These are phyloP conservation scores for Ptilorrhoa leucosticta DNA, from an alignment of 2,113 vertebrate species.

Conservation along the genomic window DNA sequence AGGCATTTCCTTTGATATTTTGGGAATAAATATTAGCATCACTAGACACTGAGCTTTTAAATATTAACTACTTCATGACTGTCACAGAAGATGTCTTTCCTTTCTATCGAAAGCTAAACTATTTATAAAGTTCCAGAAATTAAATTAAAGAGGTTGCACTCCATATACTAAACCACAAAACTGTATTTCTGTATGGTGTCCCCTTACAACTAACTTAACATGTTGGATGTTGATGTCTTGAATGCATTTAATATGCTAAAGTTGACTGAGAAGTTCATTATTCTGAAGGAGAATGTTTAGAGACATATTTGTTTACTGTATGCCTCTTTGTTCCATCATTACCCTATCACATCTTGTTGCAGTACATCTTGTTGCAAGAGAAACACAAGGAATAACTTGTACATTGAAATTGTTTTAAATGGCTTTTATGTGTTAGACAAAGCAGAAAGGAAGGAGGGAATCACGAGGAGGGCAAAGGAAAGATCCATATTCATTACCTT, in stretches of 20 bases:
- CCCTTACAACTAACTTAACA: background rate
- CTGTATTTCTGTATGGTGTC: background rate
- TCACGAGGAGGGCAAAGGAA: background rate
- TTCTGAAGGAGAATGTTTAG: background rate
- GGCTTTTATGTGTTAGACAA: background rate
- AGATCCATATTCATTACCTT: background rate
- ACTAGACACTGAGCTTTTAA: background rate
- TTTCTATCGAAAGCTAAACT: background rate
- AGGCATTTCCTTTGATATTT: background rate
- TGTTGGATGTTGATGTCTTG: background rate
- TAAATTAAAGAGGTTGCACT: background rate
- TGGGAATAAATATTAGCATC: background rate
- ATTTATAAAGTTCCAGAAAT: background rate
- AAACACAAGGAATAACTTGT: background rate
- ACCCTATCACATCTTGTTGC: background rate
- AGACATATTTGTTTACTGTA: background rate
- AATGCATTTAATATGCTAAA: background rate
- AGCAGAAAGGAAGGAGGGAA: background rate
- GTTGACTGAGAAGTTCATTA: background rate
- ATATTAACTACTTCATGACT: background rate
- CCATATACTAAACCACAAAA: background rate
- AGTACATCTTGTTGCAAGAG: background rate
- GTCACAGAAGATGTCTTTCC: background rate
- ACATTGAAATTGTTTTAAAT: background rate
- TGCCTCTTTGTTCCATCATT: background rate